A percentile compares a stretch with the other conserved stretches of the same genome.
phyloP scores from a whole-genome alignment of 2,113 vertebrate species.

The Rhinoderma darwinii region DNA sequence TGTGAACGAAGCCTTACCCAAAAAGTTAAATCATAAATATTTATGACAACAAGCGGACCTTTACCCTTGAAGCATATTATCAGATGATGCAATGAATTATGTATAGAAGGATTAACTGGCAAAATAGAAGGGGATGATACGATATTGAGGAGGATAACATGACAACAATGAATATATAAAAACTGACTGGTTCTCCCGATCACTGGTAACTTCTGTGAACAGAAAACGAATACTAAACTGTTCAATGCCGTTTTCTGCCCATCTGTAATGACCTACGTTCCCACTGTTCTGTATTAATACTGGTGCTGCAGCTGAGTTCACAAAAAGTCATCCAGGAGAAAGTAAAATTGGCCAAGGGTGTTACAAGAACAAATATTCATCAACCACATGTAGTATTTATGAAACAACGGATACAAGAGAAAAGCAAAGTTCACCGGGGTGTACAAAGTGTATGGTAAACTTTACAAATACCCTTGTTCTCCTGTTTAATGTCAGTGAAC shows the following conservation, averaged over 20 bases:
- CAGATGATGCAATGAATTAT: too few relatives aligned
- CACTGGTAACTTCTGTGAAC: not conserved
- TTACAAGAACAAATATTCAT: slow-evolving; percentile 18
- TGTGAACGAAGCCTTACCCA: too few relatives aligned
- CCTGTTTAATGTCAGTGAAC: slow-evolving; percentile 25
- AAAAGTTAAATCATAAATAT: too few relatives aligned
- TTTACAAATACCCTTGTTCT: slow-evolving; percentile 17
- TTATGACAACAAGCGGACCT: too few relatives aligned
- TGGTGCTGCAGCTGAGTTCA: not conserved
- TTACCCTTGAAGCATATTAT: too few relatives aligned
- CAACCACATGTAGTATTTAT: slow-evolving; percentile 23
- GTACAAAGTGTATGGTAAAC: slow-evolving; percentile 7
- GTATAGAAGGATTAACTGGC: too few relatives aligned
- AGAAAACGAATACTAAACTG: not conserved
- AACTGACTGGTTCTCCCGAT: too few relatives aligned
- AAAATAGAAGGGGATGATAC: too few relatives aligned
- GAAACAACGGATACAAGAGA: slow-evolving; percentile 17
- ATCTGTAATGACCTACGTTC: not conserved
- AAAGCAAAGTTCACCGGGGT: slow-evolving; percentile 18
- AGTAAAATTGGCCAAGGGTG: not conserved
- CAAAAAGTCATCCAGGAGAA: not conserved
- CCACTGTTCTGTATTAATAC: not conserved
- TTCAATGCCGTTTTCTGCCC: too few relatives aligned
- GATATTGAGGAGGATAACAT: too few relatives aligned
- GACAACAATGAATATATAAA: too few relatives aligned